Evolutionary conservation across 2,797 vertebrate species (phyloP), one percentile per base, ranked within the genome.

Genomic region (Leucoraja ocellata): DNA sequence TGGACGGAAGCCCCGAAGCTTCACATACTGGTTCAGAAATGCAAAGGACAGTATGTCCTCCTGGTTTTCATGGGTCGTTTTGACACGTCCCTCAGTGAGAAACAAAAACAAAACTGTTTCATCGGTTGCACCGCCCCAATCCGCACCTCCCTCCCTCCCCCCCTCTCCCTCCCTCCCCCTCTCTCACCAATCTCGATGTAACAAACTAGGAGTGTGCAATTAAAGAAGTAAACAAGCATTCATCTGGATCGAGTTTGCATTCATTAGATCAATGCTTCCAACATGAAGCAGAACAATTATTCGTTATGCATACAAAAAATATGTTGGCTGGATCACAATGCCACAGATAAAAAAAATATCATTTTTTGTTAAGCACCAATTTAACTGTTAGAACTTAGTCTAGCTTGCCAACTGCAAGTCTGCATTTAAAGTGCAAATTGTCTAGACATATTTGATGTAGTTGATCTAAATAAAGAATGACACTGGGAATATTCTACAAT

Each of bases 321-420:
- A 93, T 58, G 10, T n/a, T 71, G 71, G 93, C 73, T 93, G 32
- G 63, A 93, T 54, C 39, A 74, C 81, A 81, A 54, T 92, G 93
- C 54, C 93, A 91, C 65, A 71, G 81, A 93, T 65, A 23, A 91
- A 91, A n/a, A 46, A 74, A 39, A 16, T 4, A 90, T 73, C 9
- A 13, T 74, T 91, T 54, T 28, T 36, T 91, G 74, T 54, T 23
- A 73, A 91, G 73, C 32, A 71, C 58, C 36, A 46, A 93, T 93
- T 86, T 80, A 79, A 74, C 93, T 90, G 93, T 93, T 93, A 77
- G 68, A 63, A 77, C 91, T 79, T 92, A 32, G 77, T 58, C 86
- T 74, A 63, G 77, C 80, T 93, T 94, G 68, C 91, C 63, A 91
- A 63, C 93, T 79, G 61, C 93, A 93, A 93, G 73, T 80, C 84